phyloP scores from a whole-genome alignment of 2,888 invertebrate species.

The Euphydryas editha region DNA sequence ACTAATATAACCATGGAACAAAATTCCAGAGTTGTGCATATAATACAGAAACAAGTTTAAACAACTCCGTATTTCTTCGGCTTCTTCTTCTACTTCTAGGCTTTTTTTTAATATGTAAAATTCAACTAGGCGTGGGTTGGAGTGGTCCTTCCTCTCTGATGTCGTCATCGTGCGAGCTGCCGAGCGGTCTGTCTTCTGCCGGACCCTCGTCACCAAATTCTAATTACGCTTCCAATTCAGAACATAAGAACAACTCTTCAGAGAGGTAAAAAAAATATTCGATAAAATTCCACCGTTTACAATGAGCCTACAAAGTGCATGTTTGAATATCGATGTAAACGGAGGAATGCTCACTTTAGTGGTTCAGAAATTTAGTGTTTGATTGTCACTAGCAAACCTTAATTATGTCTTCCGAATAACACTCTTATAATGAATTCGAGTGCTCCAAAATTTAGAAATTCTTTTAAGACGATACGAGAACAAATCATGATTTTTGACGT shows the following conservation, averaged over 20 bases:
- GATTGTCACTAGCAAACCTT: conserved; percentile 34
- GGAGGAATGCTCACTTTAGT: conserved; percentile 19
- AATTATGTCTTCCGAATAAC: conserved; percentile 41
- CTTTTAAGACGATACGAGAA: background rate
- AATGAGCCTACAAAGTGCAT: conserved; percentile 22
- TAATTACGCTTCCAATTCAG: conserved; percentile 66
- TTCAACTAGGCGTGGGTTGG: conserved; percentile 85
- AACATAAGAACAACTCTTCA: conserved; percentile 49
- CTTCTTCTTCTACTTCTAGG: background rate
- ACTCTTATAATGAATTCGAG: background rate
- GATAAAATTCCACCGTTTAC: background rate
- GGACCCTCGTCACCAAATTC: conserved; percentile 93
- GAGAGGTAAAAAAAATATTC: conserved; percentile 61
- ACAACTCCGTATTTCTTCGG: background rate
- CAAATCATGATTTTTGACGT: background rate
- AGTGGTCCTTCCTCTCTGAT: conserved; percentile 92
- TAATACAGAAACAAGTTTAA: background rate
- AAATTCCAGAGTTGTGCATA: background rate
- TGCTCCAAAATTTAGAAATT: conserved; percentile 1
- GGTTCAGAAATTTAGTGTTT: conserved; percentile 26
- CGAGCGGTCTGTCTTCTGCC: conserved; percentile 87
- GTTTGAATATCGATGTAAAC: conserved; percentile 17
- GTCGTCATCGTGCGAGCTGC: conserved; percentile 82
- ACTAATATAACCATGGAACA: background rate
- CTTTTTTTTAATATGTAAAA: background rate